Evolutionary conservation across 2,797 vertebrate species (phyloP), one percentile per base, ranked within the genome.

Genomic region (Uromys caudimaculatus): DNA sequence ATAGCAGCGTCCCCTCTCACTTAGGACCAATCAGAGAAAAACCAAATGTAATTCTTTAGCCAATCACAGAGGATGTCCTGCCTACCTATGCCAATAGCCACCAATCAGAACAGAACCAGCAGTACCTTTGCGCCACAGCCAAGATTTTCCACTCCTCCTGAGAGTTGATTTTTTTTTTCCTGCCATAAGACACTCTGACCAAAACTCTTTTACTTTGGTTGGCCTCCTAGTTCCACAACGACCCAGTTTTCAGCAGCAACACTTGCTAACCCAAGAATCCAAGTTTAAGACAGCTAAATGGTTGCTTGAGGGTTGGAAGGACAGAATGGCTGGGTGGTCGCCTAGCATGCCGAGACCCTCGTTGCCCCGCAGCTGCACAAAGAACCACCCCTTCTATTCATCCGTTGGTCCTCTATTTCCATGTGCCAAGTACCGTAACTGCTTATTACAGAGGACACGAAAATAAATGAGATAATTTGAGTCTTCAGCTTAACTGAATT

Each of bases 381-480:
- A 54, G 76, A 54, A 14, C 7, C 62, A 10, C 82, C 32, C 17
- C 90, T n/a, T 89, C 35, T 1, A 47, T 92, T 86, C 64, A 47
- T 79, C 93, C 19, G 3, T 16, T 71, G 69, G n/a, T 21, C 50
- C n/a, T 64, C 19, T 73, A 12, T 92, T 93, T 89, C 52, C 50
- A 91, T 9, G n/a, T 50, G 11, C 41, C 75, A 83, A 93, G 29
- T 35, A 23, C 23, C 91, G 3, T 76, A 62, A 17, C 5, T 76
- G 44, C 47, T 35, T 76, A 24, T 90, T 71, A 24, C 32, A 6
- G 17, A 71, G 85, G 71, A 89, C 78, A 52, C 75, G 38, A 91
- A 91, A 60, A 97, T 89, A 93, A 10, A 90, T 88, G 95, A 93
- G 88, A 81, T 91, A 93, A 58, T 81, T 85, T 93, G 29, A 82